phyloP scores from a whole-genome alignment of 2,888 invertebrate genomes.

The Synergus gifuensis region DNA sequence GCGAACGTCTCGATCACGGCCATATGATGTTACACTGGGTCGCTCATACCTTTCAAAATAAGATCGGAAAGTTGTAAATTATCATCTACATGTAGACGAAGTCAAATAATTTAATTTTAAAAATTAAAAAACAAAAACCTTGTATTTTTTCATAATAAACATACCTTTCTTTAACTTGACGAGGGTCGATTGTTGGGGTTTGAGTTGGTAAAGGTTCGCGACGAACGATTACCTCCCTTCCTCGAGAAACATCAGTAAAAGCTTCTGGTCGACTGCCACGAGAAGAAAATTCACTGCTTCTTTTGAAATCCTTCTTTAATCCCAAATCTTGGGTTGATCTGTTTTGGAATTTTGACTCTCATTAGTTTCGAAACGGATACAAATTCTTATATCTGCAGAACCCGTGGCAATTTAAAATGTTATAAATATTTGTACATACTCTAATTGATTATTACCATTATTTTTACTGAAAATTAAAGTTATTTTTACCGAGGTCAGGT shows the following conservation, averaged over 20 bases:
- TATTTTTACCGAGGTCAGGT: neutral
- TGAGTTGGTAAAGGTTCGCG: slow-evolving; percentile 69
- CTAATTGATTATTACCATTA: neutral
- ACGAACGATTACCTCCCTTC: slow-evolving; percentile 74
- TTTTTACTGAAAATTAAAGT: neutral
- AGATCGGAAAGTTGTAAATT: slow-evolving; percentile 4
- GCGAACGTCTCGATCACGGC: slow-evolving; percentile 74
- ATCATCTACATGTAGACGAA: neutral
- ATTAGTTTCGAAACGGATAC: neutral
- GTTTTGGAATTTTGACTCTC: slow-evolving; percentile 4
- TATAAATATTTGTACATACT: neutral
- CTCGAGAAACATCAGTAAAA: slow-evolving; percentile 71
- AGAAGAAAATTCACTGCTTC: slow-evolving; percentile 71
- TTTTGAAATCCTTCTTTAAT: slow-evolving; percentile 74
- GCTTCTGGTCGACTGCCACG: slow-evolving; percentile 73
- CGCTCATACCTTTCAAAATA: slow-evolving; percentile 70
- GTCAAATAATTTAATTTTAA: slow-evolving; percentile 25
- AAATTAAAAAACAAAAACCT: slow-evolving; percentile 9
- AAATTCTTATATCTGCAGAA: neutral
- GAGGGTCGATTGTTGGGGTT: slow-evolving; percentile 72
- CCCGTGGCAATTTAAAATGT: neutral
- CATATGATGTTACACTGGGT: slow-evolving; percentile 64
- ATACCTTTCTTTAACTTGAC: slow-evolving; percentile 75
- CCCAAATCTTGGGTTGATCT: slow-evolving; percentile 72
- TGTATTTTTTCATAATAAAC: slow-evolving; percentile 38